Evolutionary conservation across 2,797 vertebrate species (phyloP), one percentile per base, ranked within the genome.

Genomic region (Emys orbicularis): DNA sequence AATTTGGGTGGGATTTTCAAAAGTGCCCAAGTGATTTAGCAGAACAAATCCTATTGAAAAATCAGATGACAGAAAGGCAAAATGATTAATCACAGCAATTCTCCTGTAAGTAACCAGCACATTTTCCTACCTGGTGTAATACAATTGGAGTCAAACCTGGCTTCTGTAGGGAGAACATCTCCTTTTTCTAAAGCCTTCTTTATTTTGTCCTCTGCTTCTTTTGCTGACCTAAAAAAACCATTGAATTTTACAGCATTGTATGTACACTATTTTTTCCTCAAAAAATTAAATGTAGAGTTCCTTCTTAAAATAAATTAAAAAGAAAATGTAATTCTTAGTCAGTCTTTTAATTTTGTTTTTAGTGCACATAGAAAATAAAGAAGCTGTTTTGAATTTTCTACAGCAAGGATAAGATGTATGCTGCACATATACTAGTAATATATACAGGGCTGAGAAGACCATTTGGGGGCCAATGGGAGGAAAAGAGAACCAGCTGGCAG

Each of bases 121-220:
- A 74, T 90, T 57, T 37, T 72, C 91, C 96, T 98, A 99, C 99
- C 99, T 95, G 99, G 99, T 81, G 99, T 99, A 97, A 99, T 99
- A 95, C 99, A 99, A 97, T 99, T 99, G 92, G 99, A 99, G 97
- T 99, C 99, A 91, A 99, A 99, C 91, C 99, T 99, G 95, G 99
- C 99, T 97, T 99, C 99, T 76, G 99, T 98, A 84, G 99, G 99
- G 90, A 99, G 99, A 86, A 97, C 98, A 97, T 99, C 99, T 97
- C 99, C 99, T 98, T 99, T 99, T 94, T 99, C 99, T 98, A 99
- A 88, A 19, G 99, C 99, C 96, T 99, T 99, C 97, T 99, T 99
- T 56, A 99, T 99, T 99, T 99, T 99, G 1, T 99, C 99, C 96
- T 99, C 99, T 92, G 99, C 99, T 95, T 99, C 99, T 98, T 99